phyloP scores from a whole-genome alignment of 2,888 invertebrate species.

The Temnothorax rugatulus region DNA sequence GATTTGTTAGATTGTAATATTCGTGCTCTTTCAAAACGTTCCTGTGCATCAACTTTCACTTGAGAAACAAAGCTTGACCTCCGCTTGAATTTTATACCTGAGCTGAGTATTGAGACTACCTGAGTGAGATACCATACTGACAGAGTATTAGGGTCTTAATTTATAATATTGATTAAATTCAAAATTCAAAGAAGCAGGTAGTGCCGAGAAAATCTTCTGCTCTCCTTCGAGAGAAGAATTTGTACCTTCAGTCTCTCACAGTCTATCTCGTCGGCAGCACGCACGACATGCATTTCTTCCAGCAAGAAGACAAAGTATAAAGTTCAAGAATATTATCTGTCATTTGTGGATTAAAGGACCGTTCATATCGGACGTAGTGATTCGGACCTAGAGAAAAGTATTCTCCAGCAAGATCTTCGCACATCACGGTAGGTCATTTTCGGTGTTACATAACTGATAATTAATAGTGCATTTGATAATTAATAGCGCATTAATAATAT shows the following conservation, averaged over 20 bases:
- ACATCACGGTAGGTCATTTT: background rate
- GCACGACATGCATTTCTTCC: background rate
- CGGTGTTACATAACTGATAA: too few species aligned
- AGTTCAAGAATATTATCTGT: constrained; percentile 32
- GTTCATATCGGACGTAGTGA: background rate
- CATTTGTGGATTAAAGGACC: background rate
- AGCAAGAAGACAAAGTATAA: constrained; percentile 12
- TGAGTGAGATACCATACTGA: background rate
- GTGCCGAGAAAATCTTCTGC: background rate
- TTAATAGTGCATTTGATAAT: background rate
- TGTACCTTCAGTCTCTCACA: background rate
- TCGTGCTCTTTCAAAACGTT: background rate
- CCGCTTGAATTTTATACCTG: background rate
- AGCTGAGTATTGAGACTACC: background rate
- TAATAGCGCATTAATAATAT: background rate
- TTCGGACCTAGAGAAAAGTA: background rate
- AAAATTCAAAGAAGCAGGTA: background rate
- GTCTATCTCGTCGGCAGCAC: background rate
- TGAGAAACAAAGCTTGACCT: background rate
- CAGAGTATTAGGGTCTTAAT: background rate
- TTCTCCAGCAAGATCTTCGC: background rate
- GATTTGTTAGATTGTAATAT: background rate
- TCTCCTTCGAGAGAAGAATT: background rate
- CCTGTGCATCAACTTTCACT: background rate
- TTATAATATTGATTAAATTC: background rate